These are phyloP conservation scores for Probosciger aterrimus DNA, from an alignment of 2,113 vertebrate species.

Conservation along the genomic window DNA sequence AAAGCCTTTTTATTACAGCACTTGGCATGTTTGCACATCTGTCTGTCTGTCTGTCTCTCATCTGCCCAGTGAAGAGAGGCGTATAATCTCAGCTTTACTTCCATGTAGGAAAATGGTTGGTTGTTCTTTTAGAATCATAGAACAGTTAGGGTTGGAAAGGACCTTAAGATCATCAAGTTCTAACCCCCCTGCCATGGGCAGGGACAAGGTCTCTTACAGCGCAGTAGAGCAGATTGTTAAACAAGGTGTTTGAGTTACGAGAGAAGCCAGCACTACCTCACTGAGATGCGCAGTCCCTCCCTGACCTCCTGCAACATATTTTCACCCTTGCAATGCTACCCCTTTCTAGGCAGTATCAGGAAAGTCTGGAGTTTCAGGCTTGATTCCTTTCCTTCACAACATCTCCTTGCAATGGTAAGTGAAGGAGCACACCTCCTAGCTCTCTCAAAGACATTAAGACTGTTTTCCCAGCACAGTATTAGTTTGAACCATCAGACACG, in stretches of 20 bases:
- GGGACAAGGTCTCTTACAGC: not conserved
- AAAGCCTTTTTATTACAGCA: not conserved
- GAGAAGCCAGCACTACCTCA: not conserved
- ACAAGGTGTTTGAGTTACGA: fast-evolving
- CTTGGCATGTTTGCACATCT: fast-evolving
- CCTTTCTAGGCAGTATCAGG: not conserved
- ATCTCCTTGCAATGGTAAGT: not conserved
- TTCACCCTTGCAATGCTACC: not conserved
- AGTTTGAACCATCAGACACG: fast-evolving
- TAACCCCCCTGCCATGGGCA: not conserved
- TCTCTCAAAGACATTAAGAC: not conserved
- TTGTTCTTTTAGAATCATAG: not conserved
- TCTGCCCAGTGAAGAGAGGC: not conserved
- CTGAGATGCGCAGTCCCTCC: not conserved
- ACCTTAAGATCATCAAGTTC: not conserved
- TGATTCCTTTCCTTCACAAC: fast-evolving
- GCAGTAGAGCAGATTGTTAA: not conserved
- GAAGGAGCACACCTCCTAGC: not conserved
- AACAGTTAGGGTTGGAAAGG: not conserved
- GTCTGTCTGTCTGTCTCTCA: not conserved
- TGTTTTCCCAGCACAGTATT: not conserved
- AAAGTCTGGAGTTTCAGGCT: not conserved
- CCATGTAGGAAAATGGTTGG: fast-evolving
- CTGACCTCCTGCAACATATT: not conserved
- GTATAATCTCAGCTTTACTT: not conserved